phyloP scores from a whole-genome alignment of 2,888 invertebrate genomes.

The Sceliomorpha sp. region DNA sequence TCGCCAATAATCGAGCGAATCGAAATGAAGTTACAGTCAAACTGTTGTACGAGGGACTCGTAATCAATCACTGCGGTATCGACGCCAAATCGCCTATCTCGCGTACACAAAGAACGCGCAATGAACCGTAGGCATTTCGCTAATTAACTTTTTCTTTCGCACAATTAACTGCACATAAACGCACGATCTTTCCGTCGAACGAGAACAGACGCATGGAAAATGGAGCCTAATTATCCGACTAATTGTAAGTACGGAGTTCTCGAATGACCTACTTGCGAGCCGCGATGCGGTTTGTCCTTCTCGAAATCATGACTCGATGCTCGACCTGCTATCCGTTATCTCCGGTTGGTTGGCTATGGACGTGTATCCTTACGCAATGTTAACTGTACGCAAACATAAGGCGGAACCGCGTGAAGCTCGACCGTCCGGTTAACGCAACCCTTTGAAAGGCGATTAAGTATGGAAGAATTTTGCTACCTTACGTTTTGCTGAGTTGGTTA shows the following conservation, averaged over 20 bases:
- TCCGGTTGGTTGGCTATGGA: conserved; percentile 33
- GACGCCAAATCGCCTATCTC: conserved; percentile 24
- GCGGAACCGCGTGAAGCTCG: conserved; percentile 23
- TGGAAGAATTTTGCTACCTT: conserved; percentile 24
- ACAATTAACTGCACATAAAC: conserved; percentile 50
- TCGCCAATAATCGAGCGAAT: too few species aligned
- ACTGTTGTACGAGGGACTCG: conserved; percentile 20
- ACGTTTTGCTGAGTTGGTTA: too few species aligned
- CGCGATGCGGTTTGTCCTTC: conserved; percentile 50
- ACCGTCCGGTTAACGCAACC: conserved; percentile 32
- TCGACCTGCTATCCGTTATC: conserved; percentile 50
- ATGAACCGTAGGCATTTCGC: conserved; percentile 38
- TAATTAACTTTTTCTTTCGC: conserved; percentile 57
- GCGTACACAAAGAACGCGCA: conserved; percentile 12
- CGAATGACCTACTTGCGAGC: conserved; percentile 49
- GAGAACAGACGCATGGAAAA: conserved; percentile 57
- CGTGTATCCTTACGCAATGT: conserved; percentile 46
- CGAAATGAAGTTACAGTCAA: not conserved
- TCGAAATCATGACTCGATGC: conserved; percentile 50
- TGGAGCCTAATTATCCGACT: conserved; percentile 57
- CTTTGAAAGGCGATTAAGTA: conserved; percentile 26
- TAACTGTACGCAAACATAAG: conserved; percentile 39
- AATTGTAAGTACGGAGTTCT: conserved; percentile 51
- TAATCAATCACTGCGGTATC: conserved; percentile 29
- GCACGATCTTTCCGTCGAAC: conserved; percentile 45